These are phyloP conservation scores for Apamea epomidion DNA, from an alignment of 2,888 invertebrate species.

Conservation along the genomic window DNA sequence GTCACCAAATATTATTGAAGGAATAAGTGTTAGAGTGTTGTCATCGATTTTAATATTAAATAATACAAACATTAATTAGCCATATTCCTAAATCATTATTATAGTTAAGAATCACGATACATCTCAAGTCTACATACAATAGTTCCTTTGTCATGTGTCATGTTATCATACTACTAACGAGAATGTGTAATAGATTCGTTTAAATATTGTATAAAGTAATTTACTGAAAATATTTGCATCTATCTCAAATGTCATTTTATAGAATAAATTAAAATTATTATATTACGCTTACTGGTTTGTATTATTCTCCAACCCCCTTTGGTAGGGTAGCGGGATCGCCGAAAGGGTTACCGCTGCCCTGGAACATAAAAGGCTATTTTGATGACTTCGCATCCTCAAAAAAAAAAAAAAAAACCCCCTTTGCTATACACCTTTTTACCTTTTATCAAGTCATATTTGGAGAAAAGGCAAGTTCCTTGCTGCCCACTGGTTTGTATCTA, in stretches of 20 bases:
- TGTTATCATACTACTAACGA: slow-evolving; percentile 87
- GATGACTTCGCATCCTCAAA: no score
- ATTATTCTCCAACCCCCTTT: slow-evolving; percentile 42
- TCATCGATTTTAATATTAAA: slow-evolving; percentile 77
- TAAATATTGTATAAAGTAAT: slow-evolving; percentile 86
- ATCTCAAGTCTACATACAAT: slow-evolving; percentile 89
- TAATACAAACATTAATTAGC: slow-evolving; percentile 80
- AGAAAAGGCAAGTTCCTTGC: background rate
- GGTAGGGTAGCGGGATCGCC: no score
- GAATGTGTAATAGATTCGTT: slow-evolving; percentile 84
- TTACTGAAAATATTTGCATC: slow-evolving; percentile 87
- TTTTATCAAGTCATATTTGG: background rate
- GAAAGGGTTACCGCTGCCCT: no score
- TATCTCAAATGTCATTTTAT: slow-evolving; percentile 90
- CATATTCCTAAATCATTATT: slow-evolving; percentile 84
- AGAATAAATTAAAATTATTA: slow-evolving; percentile 88
- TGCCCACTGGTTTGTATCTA: no score
- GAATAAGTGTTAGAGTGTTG: slow-evolving; percentile 77
- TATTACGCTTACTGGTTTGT: slow-evolving; percentile 68
- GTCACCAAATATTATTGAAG: slow-evolving; percentile 85
- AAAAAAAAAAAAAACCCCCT: no score
- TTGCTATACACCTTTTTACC: background rate
- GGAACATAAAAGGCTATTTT: no score
- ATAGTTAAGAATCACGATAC: slow-evolving; percentile 77
- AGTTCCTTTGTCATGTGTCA: slow-evolving; percentile 91